These are phyloP conservation scores for Tetramorium simillimum DNA, from an alignment of 1,140 invertebrate species.

Conservation along the genomic window DNA sequence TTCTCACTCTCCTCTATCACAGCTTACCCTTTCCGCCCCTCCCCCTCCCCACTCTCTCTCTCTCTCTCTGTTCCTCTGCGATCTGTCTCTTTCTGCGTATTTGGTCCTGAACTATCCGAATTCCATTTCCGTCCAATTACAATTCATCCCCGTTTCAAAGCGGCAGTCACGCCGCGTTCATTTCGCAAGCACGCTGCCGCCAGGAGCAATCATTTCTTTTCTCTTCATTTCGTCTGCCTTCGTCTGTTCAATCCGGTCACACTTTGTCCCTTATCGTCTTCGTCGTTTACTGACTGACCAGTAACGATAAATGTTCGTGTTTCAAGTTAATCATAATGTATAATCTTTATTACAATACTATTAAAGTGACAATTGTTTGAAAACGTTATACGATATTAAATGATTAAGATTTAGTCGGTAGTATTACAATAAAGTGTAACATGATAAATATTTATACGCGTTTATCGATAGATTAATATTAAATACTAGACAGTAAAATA, in stretches of 20 bases:
- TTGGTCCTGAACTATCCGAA: slow-evolving; percentile 78
- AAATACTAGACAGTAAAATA: background rate
- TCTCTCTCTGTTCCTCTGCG: slow-evolving; percentile 1
- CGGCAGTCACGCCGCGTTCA: slow-evolving; percentile 78
- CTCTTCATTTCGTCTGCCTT: slow-evolving; percentile 14
- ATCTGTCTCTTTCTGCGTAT: slow-evolving; percentile 69
- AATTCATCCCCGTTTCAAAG: slow-evolving; percentile 80
- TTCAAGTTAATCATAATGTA: background rate
- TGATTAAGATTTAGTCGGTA: background rate
- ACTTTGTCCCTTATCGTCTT: slow-evolving; percentile 3
- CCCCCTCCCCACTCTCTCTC: background rate
- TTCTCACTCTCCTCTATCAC: background rate
- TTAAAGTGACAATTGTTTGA: background rate
- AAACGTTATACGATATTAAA: background rate
- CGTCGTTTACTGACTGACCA: background rate
- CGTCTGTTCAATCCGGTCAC: slow-evolving; percentile 17
- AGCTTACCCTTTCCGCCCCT: background rate
- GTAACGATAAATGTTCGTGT: slow-evolving; percentile 44
- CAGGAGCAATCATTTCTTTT: slow-evolving; percentile 73
- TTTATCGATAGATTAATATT: background rate
- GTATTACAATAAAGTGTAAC: background rate
- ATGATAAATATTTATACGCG: background rate
- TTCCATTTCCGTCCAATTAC: slow-evolving; percentile 83
- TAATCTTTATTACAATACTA: background rate
- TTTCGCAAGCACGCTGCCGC: slow-evolving; percentile 62